Evolutionary conservation across 2,888 invertebrate species (phyloP).

Genomic region (Nomada fabriciana): DNA sequence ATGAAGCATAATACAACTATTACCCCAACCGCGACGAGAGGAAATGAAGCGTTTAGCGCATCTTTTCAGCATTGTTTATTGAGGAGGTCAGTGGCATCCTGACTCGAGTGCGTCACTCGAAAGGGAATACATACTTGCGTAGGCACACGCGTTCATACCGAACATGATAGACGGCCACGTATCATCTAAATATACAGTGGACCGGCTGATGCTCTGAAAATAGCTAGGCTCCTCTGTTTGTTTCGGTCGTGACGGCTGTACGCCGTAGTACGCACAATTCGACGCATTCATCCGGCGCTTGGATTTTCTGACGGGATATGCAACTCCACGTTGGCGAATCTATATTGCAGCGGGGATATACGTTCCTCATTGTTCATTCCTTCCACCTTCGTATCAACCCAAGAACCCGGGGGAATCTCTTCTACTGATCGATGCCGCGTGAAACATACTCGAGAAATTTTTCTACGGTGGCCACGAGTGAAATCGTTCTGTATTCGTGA

Average conservation of each 20-base stretch:
- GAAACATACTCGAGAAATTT: neutral
- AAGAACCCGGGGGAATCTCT: neutral
- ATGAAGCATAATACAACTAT: neutral
- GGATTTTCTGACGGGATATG: constrained; percentile 12
- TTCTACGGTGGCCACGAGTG: neutral
- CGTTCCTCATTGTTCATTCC: neutral
- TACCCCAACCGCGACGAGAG: neutral
- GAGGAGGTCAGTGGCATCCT: constrained; percentile 57
- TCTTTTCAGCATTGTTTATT: constrained; percentile 46
- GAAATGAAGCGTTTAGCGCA: neutral
- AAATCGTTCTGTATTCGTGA: constrained; percentile 22
- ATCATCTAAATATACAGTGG: constrained; percentile 76
- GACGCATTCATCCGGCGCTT: constrained; percentile 32
- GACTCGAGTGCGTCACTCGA: constrained; percentile 56
- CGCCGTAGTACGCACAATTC: constrained; percentile 36
- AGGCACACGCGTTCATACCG: constrained; percentile 56
- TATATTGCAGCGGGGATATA: neutral
- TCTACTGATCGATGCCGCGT: neutral
- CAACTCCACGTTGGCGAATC: neutral
- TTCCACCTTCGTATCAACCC: neutral
- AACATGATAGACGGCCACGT: constrained; percentile 66
- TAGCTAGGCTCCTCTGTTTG: constrained; percentile 68
- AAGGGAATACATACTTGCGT: constrained; percentile 51
- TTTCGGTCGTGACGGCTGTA: constrained; percentile 59
- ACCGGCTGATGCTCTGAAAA: constrained; percentile 70